These are phyloP conservation scores for Phrixothrix hirtus DNA, from an alignment of 2,888 invertebrate species.

Conservation along the genomic window DNA sequence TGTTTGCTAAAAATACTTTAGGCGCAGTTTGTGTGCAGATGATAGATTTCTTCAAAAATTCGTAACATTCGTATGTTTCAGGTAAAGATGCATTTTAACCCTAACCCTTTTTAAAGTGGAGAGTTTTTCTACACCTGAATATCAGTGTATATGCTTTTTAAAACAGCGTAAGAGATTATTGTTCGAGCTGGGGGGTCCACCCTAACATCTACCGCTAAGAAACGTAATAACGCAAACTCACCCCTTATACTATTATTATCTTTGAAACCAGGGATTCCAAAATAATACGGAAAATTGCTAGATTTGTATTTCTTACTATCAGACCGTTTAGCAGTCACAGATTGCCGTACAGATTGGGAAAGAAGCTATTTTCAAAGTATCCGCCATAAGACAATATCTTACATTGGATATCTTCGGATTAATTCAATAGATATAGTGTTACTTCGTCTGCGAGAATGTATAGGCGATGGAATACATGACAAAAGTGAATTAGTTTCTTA, in stretches of 20 bases:
- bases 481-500: slow-evolving; percentile 38
- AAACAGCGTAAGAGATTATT: too few relatives aligned
- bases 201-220: too few relatives aligned
- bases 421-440: slow-evolving; percentile 43
- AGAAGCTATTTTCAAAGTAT: slow-evolving; percentile 36
- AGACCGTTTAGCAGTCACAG: slow-evolving; percentile 5
- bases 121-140: too few relatives aligned
- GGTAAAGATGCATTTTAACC: too few relatives aligned
- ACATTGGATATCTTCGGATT: slow-evolving; percentile 42
- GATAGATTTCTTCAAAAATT: too few relatives aligned
- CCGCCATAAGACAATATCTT: slow-evolving; percentile 38
- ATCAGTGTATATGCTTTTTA: too few relatives aligned
- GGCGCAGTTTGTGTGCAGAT: slow-evolving; percentile 15
- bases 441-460: slow-evolving; percentile 29
- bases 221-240: slow-evolving; percentile 2
- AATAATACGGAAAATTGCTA: not conserved
- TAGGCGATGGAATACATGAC: slow-evolving; percentile 34
- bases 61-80: too few relatives aligned
- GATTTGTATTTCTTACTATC: not conserved
- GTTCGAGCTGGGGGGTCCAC: too few relatives aligned
- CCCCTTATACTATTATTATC: not conserved
- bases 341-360: slow-evolving; percentile 22
- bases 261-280: not conserved
- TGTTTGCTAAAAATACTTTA: slow-evolving; percentile 26
- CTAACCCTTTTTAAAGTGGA: too few relatives aligned